Evolutionary conservation across 2,113 vertebrate genomes (phyloP).

Genomic region (Hippocampus mohnikei): DNA sequence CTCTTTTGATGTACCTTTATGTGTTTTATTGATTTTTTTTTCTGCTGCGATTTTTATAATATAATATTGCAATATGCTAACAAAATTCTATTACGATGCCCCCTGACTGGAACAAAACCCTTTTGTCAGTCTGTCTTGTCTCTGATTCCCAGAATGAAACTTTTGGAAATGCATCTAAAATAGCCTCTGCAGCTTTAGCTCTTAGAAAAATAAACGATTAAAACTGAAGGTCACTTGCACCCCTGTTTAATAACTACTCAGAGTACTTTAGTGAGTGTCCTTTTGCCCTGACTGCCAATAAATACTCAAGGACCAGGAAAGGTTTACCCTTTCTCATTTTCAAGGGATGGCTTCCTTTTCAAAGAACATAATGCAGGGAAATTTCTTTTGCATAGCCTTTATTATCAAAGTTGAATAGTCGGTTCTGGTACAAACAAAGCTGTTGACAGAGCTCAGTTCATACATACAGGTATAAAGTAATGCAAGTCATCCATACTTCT

Average conservation of each 20-base stretch:
- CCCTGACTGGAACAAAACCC: slow-evolving; percentile 18
- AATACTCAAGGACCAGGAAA: slow-evolving; percentile 50
- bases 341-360: slow-evolving; percentile 29
- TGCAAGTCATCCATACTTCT: background rate
- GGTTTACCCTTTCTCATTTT: slow-evolving; percentile 46
- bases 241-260: slow-evolving; percentile 68
- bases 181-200: slow-evolving; percentile 55
- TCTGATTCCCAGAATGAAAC: slow-evolving; percentile 54
- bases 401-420: background rate
- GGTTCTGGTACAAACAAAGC: background rate
- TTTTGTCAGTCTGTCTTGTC: slow-evolving; percentile 21
- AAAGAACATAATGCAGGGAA: slow-evolving; percentile 9
- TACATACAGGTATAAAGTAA: background rate
- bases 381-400: background rate
- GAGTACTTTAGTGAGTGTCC: slow-evolving; percentile 52
- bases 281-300: slow-evolving; percentile 69
- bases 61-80: background rate
- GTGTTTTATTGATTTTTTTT: background rate
- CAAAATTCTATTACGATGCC: background rate
- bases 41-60: background rate
- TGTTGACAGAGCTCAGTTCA: background rate
- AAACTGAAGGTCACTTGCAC: slow-evolving; percentile 60
- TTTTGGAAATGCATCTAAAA: slow-evolving; percentile 64
- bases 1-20: background rate
- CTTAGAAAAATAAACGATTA: slow-evolving; percentile 51